A percentile compares a stretch with the other conserved stretches of the same genome.
phyloP scores from a whole-genome alignment of 2,113 vertebrate genomes.

The Oncorhynchus clarkii region DNA sequence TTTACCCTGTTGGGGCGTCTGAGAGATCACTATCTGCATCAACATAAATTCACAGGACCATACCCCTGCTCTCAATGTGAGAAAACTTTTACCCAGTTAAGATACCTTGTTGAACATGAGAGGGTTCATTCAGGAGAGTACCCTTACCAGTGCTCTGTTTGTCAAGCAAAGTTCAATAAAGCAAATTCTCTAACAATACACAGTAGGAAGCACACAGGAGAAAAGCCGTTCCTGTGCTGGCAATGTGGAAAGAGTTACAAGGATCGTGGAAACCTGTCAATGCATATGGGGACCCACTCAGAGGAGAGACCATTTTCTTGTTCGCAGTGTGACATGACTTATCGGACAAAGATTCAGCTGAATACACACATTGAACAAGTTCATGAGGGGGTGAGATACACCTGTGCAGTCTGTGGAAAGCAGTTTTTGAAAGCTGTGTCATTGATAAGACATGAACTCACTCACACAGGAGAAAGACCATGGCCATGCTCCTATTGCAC shows the following conservation, averaged over 20 bases:
- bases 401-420: slow-evolving; percentile 66
- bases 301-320: slow-evolving; percentile 64
- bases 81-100: slow-evolving; percentile 66
- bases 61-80: slow-evolving; percentile 59
- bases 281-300: slow-evolving; percentile 71
- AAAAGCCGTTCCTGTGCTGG: slow-evolving; percentile 73
- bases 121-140: slow-evolving; percentile 70
- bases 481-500: slow-evolving; percentile 68
- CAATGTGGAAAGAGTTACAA: slow-evolving; percentile 71
- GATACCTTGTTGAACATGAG: slow-evolving; percentile 70
- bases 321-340: slow-evolving; percentile 57
- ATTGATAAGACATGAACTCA: slow-evolving; percentile 68
- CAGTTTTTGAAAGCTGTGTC: slow-evolving; percentile 73
- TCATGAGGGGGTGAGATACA: slow-evolving; percentile 68
- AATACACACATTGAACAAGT: slow-evolving; percentile 68
- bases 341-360: slow-evolving; percentile 70
- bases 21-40: slow-evolving; percentile 69
- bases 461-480: slow-evolving; percentile 67
- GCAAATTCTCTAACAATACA: slow-evolving; percentile 70
- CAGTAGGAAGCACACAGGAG: slow-evolving; percentile 67
- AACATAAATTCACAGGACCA: slow-evolving; percentile 62
- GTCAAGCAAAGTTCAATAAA: slow-evolving; percentile 64
- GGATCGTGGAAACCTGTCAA: slow-evolving; percentile 65
- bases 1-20: slow-evolving; percentile 64
- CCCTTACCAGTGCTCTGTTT: slow-evolving; percentile 56